Conservation (phyloP, 2,888 invertebrate species). For the Cybosia mesomella region DNA sequence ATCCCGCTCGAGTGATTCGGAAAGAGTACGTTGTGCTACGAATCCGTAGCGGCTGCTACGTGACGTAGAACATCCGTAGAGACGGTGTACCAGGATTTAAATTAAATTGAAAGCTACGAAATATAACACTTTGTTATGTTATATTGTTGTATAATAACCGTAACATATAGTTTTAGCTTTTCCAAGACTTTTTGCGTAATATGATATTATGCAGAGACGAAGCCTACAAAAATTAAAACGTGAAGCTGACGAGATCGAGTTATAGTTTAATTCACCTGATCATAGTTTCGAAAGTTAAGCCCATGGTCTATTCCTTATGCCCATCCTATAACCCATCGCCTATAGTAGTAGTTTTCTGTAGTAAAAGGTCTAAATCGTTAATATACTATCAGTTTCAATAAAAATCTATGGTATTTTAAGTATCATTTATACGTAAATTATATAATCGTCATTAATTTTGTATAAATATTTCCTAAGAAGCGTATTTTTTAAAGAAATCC, state of each 20-base stretch:
- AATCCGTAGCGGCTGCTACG: conserved; percentile 43
- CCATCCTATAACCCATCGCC: not conserved
- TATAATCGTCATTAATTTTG: not conserved
- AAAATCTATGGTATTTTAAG: not conserved
- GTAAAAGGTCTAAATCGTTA: not conserved
- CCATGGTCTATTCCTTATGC: not conserved
- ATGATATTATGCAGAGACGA: not conserved
- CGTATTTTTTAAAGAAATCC: not conserved
- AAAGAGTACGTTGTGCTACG: conserved; percentile 31
- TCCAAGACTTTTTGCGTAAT: not conserved
- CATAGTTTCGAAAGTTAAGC: not conserved
- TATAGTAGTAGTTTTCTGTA: too few relatives aligned
- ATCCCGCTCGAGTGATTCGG: conserved; percentile 14
- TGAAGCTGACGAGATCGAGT: too few relatives aligned
- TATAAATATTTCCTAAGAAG: too few relatives aligned
- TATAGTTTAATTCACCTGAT: too few relatives aligned
- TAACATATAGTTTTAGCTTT: not conserved
- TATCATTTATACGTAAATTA: not conserved
- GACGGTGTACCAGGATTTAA: conserved; percentile 28
- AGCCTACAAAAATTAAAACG: not conserved
- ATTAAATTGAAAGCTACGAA: conserved; percentile 6
- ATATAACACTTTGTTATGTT: not conserved
- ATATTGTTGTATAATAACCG: not conserved
- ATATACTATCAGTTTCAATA: not conserved
- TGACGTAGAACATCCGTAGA: conserved; percentile 41